Evolutionary conservation across 2,888 invertebrate genomes (phyloP).

Genomic region (Eumerus sabulonum): DNA sequence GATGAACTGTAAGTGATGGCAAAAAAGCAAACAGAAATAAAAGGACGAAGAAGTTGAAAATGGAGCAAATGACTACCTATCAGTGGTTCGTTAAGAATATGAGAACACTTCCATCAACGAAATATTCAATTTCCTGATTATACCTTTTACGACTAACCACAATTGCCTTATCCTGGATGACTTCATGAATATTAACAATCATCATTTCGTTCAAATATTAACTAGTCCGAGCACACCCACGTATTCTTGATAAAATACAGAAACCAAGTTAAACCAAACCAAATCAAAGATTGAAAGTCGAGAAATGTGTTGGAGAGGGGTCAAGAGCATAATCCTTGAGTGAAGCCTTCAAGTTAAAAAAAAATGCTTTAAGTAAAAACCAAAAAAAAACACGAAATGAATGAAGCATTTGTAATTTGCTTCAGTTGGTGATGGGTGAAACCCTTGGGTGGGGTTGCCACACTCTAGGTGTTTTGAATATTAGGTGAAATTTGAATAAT

Average conservation of each 20-base stretch:
- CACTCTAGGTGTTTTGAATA: slow-evolving; percentile 1
- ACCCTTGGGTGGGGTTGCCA: too few species aligned
- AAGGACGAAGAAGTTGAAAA: slow-evolving; percentile 24
- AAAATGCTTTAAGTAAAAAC: too few species aligned
- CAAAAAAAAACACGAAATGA: background rate
- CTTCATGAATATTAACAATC: slow-evolving; percentile 57
- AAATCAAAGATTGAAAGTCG: slow-evolving; percentile 2
- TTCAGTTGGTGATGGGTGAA: background rate
- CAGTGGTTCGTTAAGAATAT: slow-evolving; percentile 23
- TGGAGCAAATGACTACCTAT: slow-evolving; percentile 49
- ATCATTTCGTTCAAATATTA: slow-evolving; percentile 50
- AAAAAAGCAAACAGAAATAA: background rate
- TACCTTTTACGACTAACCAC: slow-evolving; percentile 41
- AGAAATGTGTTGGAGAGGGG: slow-evolving; percentile 21
- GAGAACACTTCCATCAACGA: slow-evolving; percentile 44
- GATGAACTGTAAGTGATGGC: slow-evolving; percentile 1
- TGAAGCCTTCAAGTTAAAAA: too few species aligned
- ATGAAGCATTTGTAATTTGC: slow-evolving; percentile 38
- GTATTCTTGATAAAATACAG: too few species aligned
- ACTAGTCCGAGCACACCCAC: slow-evolving; percentile 1
- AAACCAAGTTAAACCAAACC: too few species aligned
- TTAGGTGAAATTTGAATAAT: slow-evolving; percentile 48
- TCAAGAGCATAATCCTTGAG: slow-evolving; percentile 39
- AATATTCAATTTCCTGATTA: slow-evolving; percentile 61
- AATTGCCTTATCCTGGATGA: background rate